Base-by-base conservation (phyloP, 2,888 invertebrate species). In the Hypolimnas misippus region DNA sequence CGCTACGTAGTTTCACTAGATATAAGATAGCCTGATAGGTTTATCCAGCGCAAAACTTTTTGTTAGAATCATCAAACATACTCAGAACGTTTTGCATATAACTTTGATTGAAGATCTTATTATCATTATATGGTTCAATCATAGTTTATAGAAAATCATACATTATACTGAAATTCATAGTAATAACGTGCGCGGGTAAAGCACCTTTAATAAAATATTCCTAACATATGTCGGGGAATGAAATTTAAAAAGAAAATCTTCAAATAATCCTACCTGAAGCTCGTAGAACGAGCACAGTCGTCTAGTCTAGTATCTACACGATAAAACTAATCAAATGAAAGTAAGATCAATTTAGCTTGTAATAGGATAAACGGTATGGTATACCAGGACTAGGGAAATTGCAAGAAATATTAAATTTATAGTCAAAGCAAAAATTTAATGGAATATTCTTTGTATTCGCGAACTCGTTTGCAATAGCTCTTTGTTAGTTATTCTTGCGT, bases 401-500 rank as follows among this genome's bases (percentile, higher is more conserved):
- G 68, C 69, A 72, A 71, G 70, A 72, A 72, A 72, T 69, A 69
- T 65, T 63, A 50, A 66, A 73, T 71, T 72, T 73, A 72, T 73
- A 70, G 71, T 51, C 50, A 54, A 65, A 50, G 31, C 21, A 8
- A 40, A 50, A 50, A 59, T 54, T 52, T 25, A 25, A 50, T 44
- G 10, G 44, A 12, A 35, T 12, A 2, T 12, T 35, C 2, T 35
- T 12, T 35, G 35, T 35, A 12, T 12, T 10, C 8, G 8, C 12
- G 6, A 12, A 12, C 35, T 12, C 35, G 31, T 35, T 35, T 35
- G 12, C 35, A 5, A 3, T 25, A 3, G 25, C 3, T 25, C 25
- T 25, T 25, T 25, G 25, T 25, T 25, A 25, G 25, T 25, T 25
- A 25, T 25, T 25, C 3, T 5, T 25, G 25, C 3, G 25, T 3